phyloP scores from a whole-genome alignment of 92 coral and sea anemone species.

The Porites lobata region DNA sequence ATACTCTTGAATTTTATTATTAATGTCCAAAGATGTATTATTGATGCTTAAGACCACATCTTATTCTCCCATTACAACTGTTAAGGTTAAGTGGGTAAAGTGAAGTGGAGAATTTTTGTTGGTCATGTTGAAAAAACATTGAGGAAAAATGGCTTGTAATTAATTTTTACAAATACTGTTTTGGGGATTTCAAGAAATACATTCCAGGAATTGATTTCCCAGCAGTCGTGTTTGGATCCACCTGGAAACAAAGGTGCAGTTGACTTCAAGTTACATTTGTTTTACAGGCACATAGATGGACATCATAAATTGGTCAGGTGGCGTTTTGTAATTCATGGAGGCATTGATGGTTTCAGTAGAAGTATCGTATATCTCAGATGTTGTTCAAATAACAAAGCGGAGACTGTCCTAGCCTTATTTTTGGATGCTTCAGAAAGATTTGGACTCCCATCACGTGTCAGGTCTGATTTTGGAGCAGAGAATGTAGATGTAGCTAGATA shows the following conservation, averaged over 20 bases:
- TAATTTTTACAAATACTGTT: background rate
- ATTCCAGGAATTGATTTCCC: constrained; percentile 11
- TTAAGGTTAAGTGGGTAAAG: constrained; percentile 18
- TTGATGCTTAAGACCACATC: constrained; percentile 19
- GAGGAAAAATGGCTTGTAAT: constrained; percentile 4
- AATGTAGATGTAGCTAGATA: constrained; percentile 33
- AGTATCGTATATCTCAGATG: constrained; percentile 30
- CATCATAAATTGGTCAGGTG: constrained; percentile 59
- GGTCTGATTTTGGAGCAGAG: constrained; percentile 41
- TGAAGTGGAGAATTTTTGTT: constrained; percentile 9
- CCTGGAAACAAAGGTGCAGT: constrained; percentile 11
- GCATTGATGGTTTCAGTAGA: constrained; percentile 58
- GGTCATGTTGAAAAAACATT: constrained; percentile 11
- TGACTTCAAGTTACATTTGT: background rate
- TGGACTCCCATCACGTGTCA: constrained; percentile 30
- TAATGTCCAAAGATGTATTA: constrained; percentile 14
- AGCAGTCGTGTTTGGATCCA: constrained; percentile 17
- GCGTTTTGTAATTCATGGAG: constrained; percentile 57
- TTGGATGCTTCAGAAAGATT: constrained; percentile 8
- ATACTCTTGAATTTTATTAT: background rate
- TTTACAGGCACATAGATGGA: constrained; percentile 56
- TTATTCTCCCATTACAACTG: constrained; percentile 20
- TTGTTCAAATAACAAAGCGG: constrained; percentile 27
- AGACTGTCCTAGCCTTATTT: constrained; percentile 25
- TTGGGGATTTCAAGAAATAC: constrained; percentile 14